Conservation (phyloP, 2,797 vertebrate species). For the Clarias pachynema region DNA sequence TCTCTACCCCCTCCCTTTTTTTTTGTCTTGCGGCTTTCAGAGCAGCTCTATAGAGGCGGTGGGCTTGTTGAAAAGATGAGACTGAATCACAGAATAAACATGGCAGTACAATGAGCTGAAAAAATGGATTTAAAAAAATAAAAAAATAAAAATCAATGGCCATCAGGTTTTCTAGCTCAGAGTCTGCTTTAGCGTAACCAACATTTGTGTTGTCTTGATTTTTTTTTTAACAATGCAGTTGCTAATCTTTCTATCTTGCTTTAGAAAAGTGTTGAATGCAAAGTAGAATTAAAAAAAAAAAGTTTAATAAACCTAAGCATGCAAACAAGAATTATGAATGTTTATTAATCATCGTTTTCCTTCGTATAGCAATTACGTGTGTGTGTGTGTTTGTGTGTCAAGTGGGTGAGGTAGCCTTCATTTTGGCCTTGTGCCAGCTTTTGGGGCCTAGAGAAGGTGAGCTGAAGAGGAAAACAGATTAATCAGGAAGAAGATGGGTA, state of each 20-base stretch:
- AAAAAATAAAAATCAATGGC: slow-evolving; percentile 48
- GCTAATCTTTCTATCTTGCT: slow-evolving; percentile 10
- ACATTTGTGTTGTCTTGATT: slow-evolving; percentile 29
- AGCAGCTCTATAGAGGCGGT: slow-evolving; percentile 48
- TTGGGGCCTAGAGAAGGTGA: slow-evolving; percentile 37
- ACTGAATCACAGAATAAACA: slow-evolving; percentile 49
- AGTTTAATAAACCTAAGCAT: slow-evolving; percentile 20
- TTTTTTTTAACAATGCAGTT: slow-evolving; percentile 8
- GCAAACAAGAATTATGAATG: slow-evolving; percentile 30
- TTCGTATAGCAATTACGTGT: slow-evolving; percentile 25
- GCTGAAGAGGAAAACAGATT: slow-evolving; percentile 26
- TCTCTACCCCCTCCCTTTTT: slow-evolving; percentile 41
- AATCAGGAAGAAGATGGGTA: neutral
- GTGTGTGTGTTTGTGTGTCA: slow-evolving; percentile 31
- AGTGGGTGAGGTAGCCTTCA: neutral
- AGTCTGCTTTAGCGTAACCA: slow-evolving; percentile 23
- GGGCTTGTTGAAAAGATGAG: slow-evolving; percentile 46
- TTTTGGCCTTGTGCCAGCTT: slow-evolving; percentile 24
- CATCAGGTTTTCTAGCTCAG: slow-evolving; percentile 40
- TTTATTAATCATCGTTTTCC: slow-evolving; percentile 30
- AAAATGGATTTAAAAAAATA: slow-evolving; percentile 37
- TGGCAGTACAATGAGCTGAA: slow-evolving; percentile 51
- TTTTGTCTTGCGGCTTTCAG: slow-evolving; percentile 52
- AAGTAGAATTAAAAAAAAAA: slow-evolving; percentile 35
- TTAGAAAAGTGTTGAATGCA: slow-evolving; percentile 9